Evolutionary conservation across 2,797 vertebrate genomes (phyloP).

Genomic region (Synaphobranchus kaupii): DNA sequence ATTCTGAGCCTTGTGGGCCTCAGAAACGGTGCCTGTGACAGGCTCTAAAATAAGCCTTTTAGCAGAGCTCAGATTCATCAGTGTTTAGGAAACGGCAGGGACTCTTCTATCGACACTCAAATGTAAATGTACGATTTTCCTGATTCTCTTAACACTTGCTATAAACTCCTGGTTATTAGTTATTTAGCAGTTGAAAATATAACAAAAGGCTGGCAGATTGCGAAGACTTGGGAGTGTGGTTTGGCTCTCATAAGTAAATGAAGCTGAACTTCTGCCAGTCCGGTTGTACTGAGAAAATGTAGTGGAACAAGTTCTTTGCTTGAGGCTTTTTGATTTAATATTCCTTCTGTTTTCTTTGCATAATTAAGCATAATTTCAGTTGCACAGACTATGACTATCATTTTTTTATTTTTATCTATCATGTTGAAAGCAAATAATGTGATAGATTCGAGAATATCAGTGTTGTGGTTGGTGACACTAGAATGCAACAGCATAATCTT

Average conservation of each 20-base stretch:
- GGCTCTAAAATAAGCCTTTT: neutral
- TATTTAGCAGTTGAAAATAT: neutral
- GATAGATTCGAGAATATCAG: neutral
- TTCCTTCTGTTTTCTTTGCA: neutral
- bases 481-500: neutral
- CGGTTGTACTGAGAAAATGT: neutral
- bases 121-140: neutral
- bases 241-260: neutral
- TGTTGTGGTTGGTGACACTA: neutral
- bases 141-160: neutral
- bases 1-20: slow-evolving; percentile 16
- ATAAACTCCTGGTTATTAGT: neutral
- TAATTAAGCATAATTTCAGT: neutral
- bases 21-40: slow-evolving; percentile 38
- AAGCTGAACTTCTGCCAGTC: neutral
- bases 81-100: neutral
- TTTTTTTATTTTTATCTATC: neutral
- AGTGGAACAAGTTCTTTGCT: slow-evolving; percentile 1
- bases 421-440: neutral
- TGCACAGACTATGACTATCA: neutral
- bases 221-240: neutral
- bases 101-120: neutral
- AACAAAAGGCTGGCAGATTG: neutral
- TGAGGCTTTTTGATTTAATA: neutral
- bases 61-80: neutral